Base-by-base conservation (phyloP, 2,888 invertebrate species). In the Hydraecia micacea region DNA sequence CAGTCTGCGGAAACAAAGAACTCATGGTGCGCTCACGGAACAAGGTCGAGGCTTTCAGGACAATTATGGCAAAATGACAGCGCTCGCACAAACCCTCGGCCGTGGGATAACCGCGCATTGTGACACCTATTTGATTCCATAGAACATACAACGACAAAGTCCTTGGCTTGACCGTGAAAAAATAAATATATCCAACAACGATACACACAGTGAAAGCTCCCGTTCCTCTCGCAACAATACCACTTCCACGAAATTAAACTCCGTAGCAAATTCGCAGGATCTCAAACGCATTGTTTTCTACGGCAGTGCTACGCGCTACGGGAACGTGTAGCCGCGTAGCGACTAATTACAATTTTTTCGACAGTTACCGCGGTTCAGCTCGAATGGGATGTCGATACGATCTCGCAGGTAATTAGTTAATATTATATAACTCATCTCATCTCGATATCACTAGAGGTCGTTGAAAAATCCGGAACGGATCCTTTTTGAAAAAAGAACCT, bases 141-240 rank as follows among this genome's bases (percentile, higher is more conserved):
- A 72, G 81, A 66, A 75, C 71, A 80, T 69, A n/a, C 77, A 86
- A 79, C 83, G 86, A 84, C 84, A 81, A 87, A 93, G 94, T 94
- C 95, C 95, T 95, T 95, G 94, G 93, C 91, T 93, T 95, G 95
- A 95, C 95, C 95, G 95, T 95, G 95, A 96, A 94, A 93, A 90
- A 77, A 85, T 83, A 86, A 71, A 83, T 77, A 82, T 77, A 86
- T 84, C 36, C n/a, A 65, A 36, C 36, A 65, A 65, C 4, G 65
- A 86, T 80, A 82, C 68, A 65, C 80, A 42, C 11, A 65, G 42
- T 9, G 15, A 66, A 63, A 66, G 58, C 72, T 74, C 77, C 66
- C 39, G 70, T 66, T 74, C 39, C n/a, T 68, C 75, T 66, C 77
- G 36, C n/a, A 71, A 79, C 60, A 81, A 70, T 80, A 68, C 42